These are phyloP conservation scores for Brachyalestes nurse DNA, from an alignment of 2,797 vertebrate genomes.

Conservation along the genomic window DNA sequence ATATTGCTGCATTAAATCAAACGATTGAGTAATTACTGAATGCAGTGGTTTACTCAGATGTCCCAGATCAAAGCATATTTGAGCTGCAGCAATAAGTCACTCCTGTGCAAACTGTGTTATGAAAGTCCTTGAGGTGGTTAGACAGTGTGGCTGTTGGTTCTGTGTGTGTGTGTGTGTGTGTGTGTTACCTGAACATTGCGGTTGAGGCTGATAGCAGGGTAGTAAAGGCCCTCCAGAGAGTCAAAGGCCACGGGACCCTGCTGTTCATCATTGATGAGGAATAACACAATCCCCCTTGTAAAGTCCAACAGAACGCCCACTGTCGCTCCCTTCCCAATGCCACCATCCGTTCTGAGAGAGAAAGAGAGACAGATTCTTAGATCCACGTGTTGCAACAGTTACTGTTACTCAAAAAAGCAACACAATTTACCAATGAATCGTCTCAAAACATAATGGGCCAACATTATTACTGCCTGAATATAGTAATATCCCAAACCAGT, in stretches of 20 bases:
- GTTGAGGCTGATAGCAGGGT: conserved; percentile 96
- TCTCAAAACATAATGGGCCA: too few species aligned
- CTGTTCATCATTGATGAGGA: conserved; percentile 97
- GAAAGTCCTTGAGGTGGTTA: background rate
- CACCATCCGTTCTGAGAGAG: conserved; percentile 85
- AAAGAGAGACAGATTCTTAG: background rate
- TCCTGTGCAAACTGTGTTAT: background rate
- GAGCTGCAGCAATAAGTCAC: background rate
- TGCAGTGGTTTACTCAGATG: background rate
- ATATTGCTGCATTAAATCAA: too few species aligned
- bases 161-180: background rate
- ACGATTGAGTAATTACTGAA: background rate
- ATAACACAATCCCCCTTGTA: conserved; percentile 88
- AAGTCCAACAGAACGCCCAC: conserved; percentile 94
- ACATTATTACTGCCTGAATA: too few species aligned
- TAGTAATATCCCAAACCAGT: too few species aligned
- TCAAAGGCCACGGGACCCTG: conserved; percentile 97
- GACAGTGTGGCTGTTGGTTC: background rate
- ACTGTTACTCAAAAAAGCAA: too few species aligned
- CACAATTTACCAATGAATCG: too few species aligned
- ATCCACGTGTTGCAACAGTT: too few species aligned
- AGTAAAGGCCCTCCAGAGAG: conserved; percentile 90
- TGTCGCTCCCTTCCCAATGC: conserved; percentile 91
- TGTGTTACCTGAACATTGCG: conserved; percentile 93
- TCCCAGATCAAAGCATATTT: too few species aligned